Base-by-base conservation (phyloP, 2,797 vertebrate genomes). In the Leptoclinus maculatus region DNA sequence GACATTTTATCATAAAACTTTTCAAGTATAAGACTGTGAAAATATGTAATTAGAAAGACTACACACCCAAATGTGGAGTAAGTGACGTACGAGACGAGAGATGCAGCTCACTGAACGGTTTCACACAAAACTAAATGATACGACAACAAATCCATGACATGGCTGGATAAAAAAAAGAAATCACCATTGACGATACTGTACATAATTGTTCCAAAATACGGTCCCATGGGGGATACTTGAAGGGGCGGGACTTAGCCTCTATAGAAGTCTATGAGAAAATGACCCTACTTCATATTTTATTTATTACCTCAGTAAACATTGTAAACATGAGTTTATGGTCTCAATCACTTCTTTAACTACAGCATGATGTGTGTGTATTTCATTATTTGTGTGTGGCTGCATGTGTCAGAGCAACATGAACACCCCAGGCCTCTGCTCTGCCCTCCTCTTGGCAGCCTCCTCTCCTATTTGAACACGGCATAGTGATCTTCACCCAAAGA, bases 401-500 rank as follows among this genome's bases (percentile, higher is more conserved):
- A 45, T 82, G 54, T 60, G 45, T 78, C 23, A 9, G 66, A 77
- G 27, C 60, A 56, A 25, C 25, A 78, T 81, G 68, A 76, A 85
- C 75, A 85, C 65, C 65, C 32, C 71, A 51, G 76, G 69, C 80
- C 75, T 83, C 66, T 43, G 70, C 68, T 76, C 49, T 53, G 49
- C 64, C 62, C 64, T 78, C 62, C 45, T 85, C 71, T 93, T 92
- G 91, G 90, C 92, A 92, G 80, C 66, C 36, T 80, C 63, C n/a
- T 71, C 53, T 77, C 32, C 53, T 87, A 77, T 90, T 87, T 91
- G 67, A 91, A 89, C 76, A 83, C 69, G 76, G 80, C 83, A 84
- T 83, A 88, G 85, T 86, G 88, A 90, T 91, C 88, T 85, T 91
- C 86, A 88, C 88, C 86, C 88, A 91, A 88, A 89, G 83, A 87